phyloP scores from a whole-genome alignment of 2,888 invertebrate species.

The Ophonus ardosiacus region DNA sequence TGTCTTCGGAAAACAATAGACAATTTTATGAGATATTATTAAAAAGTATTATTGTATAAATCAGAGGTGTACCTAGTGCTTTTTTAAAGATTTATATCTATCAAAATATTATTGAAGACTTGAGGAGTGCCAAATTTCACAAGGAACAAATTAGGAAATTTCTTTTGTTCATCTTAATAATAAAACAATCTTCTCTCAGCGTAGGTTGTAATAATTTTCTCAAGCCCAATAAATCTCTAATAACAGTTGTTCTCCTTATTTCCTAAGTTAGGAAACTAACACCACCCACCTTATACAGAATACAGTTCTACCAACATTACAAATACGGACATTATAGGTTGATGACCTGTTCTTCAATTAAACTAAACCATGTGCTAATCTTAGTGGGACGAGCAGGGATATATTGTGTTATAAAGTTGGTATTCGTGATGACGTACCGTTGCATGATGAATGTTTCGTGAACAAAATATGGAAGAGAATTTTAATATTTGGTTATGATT shows the following conservation, averaged over 20 bases:
- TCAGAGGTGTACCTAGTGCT: no score
- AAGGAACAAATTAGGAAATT: no score
- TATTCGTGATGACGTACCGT: slow-evolving; percentile 2
- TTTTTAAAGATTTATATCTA: no score
- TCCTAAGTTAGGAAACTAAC: background rate
- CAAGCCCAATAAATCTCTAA: slow-evolving; percentile 11
- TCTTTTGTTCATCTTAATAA: background rate
- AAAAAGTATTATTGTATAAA: no score
- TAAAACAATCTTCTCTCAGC: background rate
- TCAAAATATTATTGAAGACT: no score
- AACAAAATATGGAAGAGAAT: background rate
- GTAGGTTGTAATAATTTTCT: background rate
- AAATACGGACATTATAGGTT: slow-evolving; percentile 38
- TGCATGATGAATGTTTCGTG: slow-evolving; percentile 14
- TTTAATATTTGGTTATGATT: background rate
- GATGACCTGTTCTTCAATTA: slow-evolving; percentile 32
- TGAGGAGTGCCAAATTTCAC: no score
- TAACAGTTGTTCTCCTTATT: background rate
- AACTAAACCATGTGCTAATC: slow-evolving; percentile 26
- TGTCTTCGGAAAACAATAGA: no score
- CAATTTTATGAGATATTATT: no score
- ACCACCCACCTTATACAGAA: slow-evolving; percentile 10
- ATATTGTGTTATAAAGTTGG: background rate
- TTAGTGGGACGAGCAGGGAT: slow-evolving; percentile 20
- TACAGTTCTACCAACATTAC: slow-evolving; percentile 19